phyloP scores from a whole-genome alignment of 2,888 invertebrate genomes.

The Odontomyia ornata region DNA sequence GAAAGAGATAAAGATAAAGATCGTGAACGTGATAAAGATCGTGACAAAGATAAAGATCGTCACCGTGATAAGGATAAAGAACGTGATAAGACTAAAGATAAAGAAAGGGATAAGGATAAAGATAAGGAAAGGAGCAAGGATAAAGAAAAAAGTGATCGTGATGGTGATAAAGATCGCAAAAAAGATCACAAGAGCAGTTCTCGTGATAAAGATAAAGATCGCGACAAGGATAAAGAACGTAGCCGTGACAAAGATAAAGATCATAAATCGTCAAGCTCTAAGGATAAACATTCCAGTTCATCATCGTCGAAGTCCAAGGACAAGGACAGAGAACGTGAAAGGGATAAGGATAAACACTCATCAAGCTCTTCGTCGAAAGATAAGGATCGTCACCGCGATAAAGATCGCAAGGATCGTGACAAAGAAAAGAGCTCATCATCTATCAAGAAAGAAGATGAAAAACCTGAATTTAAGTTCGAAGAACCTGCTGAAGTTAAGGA shows the following conservation, averaged over 20 bases:
- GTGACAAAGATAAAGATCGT: conserved; percentile 57
- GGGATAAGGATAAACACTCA: conserved; percentile 11
- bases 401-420: conserved; percentile 54
- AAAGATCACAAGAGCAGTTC: conserved; percentile 62
- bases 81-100: conserved; percentile 59
- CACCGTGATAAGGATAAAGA: conserved; percentile 57
- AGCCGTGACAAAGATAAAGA: conserved; percentile 58
- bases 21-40: conserved; percentile 54
- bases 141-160: conserved; percentile 55
- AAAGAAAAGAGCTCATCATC: conserved; percentile 61
- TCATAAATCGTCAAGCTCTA: conserved; percentile 62
- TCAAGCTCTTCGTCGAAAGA: conserved; percentile 56
- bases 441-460: conserved; percentile 57
- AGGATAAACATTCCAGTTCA: conserved; percentile 64
- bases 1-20: conserved; percentile 55
- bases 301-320: conserved; percentile 54
- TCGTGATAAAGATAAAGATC: conserved; percentile 51
- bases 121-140: conserved; percentile 61
- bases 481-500: conserved; percentile 20
- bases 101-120: conserved; percentile 51
- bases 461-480: conserved; percentile 53
- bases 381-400: conserved; percentile 59
- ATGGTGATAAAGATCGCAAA: conserved; percentile 61
- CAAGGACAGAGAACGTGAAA: conserved; percentile 56
- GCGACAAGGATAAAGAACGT: conserved; percentile 58